Conservation (phyloP, 1,140 invertebrate genomes). For the Homarus americanus region DNA sequence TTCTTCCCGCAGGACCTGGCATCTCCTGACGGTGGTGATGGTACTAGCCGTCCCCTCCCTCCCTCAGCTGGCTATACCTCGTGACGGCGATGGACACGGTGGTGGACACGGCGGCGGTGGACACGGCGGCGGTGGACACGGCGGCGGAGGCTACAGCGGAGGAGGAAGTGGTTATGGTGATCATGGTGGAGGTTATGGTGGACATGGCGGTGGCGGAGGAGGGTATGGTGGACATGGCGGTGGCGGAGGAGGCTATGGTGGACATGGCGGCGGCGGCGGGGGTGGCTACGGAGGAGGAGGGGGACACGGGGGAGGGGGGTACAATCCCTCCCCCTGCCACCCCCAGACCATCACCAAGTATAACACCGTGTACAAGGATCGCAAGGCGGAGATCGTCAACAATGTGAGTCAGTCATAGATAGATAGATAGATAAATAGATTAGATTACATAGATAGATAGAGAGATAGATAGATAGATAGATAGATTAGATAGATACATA, state of each 20-base stretch:
- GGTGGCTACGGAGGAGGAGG: conserved; percentile 29
- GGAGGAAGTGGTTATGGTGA: background rate
- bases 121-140: conserved; percentile 11
- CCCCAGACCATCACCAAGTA: conserved; percentile 74
- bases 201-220: background rate
- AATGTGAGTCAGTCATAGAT: conserved; percentile 59
- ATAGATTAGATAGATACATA: no score
- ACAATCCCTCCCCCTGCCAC: conserved; percentile 58
- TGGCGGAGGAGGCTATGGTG: background rate
- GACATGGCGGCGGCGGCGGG: background rate
- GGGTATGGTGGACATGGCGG: conserved; percentile 6
- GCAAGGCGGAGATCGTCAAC: conserved; percentile 72
- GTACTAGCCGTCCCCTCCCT: conserved; percentile 16
- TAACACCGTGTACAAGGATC: conserved; percentile 71
- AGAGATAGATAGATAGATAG: no score
- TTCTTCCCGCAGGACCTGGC: conserved; percentile 10
- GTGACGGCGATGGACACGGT: conserved; percentile 19
- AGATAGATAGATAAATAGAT: no score
- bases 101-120: conserved; percentile 16
- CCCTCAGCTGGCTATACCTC: conserved; percentile 45
- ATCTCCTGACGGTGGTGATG: conserved; percentile 10
- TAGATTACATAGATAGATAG: no score
- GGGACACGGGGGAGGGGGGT: background rate
- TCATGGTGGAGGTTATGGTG: conserved; percentile 25
- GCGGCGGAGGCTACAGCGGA: conserved; percentile 16